Conservation (phyloP, 2,113 vertebrate genomes). For the Psephotus haematonotus region DNA sequence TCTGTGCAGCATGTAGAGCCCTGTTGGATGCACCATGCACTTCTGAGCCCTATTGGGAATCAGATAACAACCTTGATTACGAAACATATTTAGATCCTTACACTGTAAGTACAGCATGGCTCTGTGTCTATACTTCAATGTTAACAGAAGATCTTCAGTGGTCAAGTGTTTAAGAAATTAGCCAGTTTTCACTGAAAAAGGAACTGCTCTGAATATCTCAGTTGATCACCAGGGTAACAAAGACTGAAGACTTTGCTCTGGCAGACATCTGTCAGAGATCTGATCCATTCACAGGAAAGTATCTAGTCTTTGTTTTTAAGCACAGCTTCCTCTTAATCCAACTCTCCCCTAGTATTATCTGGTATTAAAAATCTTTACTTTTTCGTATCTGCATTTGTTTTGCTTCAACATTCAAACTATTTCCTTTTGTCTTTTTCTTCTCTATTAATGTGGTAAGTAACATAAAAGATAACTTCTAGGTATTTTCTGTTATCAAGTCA, state of each 20-base stretch:
- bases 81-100: background rate
- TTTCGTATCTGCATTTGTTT: background rate
- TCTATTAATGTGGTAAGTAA: background rate
- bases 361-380: background rate
- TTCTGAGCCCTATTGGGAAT: background rate
- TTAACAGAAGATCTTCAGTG: background rate
- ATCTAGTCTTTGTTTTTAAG: background rate
- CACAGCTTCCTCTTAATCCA: background rate
- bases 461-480: background rate
- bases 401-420: background rate
- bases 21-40: background rate
- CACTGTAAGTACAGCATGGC: background rate
- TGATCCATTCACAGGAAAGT: background rate
- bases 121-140: background rate
- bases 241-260: background rate
- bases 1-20: background rate
- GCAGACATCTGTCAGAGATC: background rate
- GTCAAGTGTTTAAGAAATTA: background rate
- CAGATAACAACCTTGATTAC: background rate
- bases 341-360: background rate
- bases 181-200: background rate
- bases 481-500: background rate
- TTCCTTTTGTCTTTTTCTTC: background rate
- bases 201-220: background rate
- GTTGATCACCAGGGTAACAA: background rate